phyloP scores from a whole-genome alignment of 1,140 invertebrate species.

The Mylabris phalerata region DNA sequence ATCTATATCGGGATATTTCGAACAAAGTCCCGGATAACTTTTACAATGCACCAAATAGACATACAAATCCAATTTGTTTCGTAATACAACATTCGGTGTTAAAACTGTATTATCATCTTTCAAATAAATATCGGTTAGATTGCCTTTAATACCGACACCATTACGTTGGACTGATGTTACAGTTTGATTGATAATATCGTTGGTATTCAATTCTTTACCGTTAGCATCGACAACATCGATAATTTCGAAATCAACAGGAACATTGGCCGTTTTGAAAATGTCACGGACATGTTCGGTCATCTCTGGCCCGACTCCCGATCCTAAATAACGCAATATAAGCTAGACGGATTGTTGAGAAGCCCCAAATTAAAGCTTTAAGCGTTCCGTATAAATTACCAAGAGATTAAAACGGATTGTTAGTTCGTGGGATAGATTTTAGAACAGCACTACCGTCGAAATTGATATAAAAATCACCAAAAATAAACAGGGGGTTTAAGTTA shows the following conservation, averaged over 20 bases:
- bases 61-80: slow-evolving; percentile 54
- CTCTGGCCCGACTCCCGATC: slow-evolving; percentile 50
- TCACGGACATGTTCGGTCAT: slow-evolving; percentile 49
- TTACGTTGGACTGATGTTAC: slow-evolving; percentile 59
- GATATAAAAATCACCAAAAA: no score
- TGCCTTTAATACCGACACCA: slow-evolving; percentile 58
- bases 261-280: slow-evolving; percentile 49
- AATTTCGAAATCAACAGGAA: slow-evolving; percentile 58
- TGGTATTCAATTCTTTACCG: slow-evolving; percentile 21
- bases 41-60: slow-evolving; percentile 59
- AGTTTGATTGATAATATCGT: slow-evolving; percentile 49
- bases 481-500: no score
- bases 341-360: no score
- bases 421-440: no score
- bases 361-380: no score
- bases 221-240: slow-evolving; percentile 46
- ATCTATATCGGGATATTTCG: slow-evolving; percentile 55
- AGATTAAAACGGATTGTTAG: no score
- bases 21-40: slow-evolving; percentile 51
- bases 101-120: slow-evolving; percentile 1
- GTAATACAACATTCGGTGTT: slow-evolving; percentile 17
- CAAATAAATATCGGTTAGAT: background rate
- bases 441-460: no score
- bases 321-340: no score
- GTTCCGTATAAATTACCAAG: no score